Percentiles rank a stretch among this genome's conserved stretches.
These are phyloP conservation scores for Thaleichthys pacificus DNA, from an alignment of 2,797 vertebrate species.

Conservation along the genomic window DNA sequence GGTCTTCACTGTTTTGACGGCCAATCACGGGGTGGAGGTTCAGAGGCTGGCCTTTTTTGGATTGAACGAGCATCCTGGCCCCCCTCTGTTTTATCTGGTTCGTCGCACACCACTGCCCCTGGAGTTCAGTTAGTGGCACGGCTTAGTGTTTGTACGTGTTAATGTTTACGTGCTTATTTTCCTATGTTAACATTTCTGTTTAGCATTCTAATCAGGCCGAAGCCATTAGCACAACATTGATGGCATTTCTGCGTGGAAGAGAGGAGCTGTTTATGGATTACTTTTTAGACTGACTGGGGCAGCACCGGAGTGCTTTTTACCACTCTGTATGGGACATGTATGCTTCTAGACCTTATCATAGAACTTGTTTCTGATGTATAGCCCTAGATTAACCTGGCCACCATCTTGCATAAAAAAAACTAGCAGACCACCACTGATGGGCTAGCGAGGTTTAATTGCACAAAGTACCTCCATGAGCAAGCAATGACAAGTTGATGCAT, in stretches of 20 bases:
- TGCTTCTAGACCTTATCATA: no score
- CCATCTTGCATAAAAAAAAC: no score
- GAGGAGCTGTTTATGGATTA: neutral
- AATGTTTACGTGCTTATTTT: slow-evolving; percentile 31
- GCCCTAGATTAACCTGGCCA: no score
- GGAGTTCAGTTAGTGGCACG: slow-evolving; percentile 25
- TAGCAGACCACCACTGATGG: no score
- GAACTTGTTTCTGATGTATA: no score
- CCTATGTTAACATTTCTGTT: slow-evolving; percentile 17
- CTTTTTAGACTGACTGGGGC: neutral
- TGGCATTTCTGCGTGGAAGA: slow-evolving; percentile 25
- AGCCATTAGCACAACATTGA: slow-evolving; percentile 28
- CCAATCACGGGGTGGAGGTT: neutral
- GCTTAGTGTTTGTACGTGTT: slow-evolving; percentile 37
- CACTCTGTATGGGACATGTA: no score
- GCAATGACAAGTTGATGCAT: neutral
- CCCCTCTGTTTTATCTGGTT: slow-evolving; percentile 43
- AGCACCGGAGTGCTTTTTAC: no score
- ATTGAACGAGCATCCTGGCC: slow-evolving; percentile 27
- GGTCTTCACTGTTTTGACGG: neutral
- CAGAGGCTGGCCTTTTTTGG: neutral
- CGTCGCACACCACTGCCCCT: slow-evolving; percentile 48
- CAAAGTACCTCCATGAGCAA: neutral
- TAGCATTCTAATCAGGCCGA: slow-evolving; percentile 67
- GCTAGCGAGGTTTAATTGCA: neutral